A percentile compares a stretch with the other conserved stretches of the same genome.
phyloP scores from a whole-genome alignment of 2,888 invertebrate genomes.

The Apamea sordens region DNA sequence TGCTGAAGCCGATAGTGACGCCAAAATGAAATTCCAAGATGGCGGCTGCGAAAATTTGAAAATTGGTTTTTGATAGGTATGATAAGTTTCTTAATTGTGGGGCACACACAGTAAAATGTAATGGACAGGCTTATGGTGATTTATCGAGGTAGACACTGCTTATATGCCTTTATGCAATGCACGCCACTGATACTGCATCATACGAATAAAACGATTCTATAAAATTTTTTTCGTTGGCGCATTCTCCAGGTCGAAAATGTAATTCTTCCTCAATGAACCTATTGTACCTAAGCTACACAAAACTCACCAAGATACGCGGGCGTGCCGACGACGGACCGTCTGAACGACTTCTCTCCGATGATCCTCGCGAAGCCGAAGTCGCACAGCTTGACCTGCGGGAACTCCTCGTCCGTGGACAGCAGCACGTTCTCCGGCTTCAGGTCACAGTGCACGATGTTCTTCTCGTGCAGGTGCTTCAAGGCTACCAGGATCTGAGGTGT shows the following conservation, averaged over 20 bases:
- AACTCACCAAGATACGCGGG: constrained; percentile 98
- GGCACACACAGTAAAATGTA: too few relatives aligned
- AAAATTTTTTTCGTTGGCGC: background rate
- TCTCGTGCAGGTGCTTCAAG: constrained; percentile 98
- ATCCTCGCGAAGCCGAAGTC: constrained; percentile 99
- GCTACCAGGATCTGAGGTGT: constrained; percentile 96
- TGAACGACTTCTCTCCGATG: constrained; percentile 99
- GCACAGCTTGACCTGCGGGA: constrained; percentile 99
- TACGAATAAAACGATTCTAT: background rate
- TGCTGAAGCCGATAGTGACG: too few relatives aligned
- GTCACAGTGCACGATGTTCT: constrained; percentile 99
- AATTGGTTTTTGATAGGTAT: too few relatives aligned
- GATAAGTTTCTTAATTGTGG: too few relatives aligned
- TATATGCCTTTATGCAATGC: too few relatives aligned
- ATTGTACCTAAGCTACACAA: background rate
- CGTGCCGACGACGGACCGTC: constrained; percentile 99
- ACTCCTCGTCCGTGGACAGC: constrained; percentile 97
- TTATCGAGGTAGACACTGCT: too few relatives aligned
- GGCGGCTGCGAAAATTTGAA: too few relatives aligned
- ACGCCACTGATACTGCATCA: too few relatives aligned
- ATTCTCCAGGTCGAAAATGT: background rate
- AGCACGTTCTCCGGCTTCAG: constrained; percentile 99
- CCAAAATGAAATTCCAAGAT: too few relatives aligned
- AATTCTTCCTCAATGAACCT: background rate
- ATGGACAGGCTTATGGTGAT: too few relatives aligned